A percentile compares a stretch with the other conserved stretches of the same genome.
Conservation (phyloP, 2,797 vertebrate species). For the Typhlichthys eigenmanni region DNA sequence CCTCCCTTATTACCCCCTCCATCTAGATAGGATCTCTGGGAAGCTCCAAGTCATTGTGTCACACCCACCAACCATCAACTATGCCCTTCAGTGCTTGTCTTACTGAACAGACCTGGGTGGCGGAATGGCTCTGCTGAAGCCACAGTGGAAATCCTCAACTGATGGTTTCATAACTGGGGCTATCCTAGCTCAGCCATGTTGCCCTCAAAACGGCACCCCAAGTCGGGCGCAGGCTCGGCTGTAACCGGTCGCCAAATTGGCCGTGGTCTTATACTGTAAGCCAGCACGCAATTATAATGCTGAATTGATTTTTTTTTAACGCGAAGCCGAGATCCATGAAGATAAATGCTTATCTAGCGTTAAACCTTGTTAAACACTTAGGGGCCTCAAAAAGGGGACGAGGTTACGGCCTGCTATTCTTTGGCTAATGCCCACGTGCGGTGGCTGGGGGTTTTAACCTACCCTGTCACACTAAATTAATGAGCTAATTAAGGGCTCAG, state of each 20-base stretch:
- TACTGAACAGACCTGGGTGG: constrained; percentile 44
- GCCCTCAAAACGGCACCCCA: constrained; percentile 33
- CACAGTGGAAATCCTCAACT: constrained; percentile 55
- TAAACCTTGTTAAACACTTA: constrained; percentile 70
- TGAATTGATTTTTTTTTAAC: constrained; percentile 29
- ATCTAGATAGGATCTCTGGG: constrained; percentile 55
- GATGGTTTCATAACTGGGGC: constrained; percentile 45
- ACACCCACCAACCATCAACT: constrained; percentile 14
- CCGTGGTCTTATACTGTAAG: constrained; percentile 37
- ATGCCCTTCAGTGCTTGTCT: constrained; percentile 42
- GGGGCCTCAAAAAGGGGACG: constrained; percentile 46
- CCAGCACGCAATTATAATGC: constrained; percentile 40
- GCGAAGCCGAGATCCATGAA: constrained; percentile 42
- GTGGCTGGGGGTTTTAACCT: constrained; percentile 75
- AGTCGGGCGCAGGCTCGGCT: constrained; percentile 5
- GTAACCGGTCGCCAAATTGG: constrained; percentile 22
- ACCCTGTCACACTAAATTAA: constrained; percentile 79
- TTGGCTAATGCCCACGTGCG: constrained; percentile 60
- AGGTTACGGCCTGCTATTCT: constrained; percentile 57
- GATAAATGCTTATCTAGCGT: constrained; percentile 56
- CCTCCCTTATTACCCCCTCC: constrained; percentile 56
- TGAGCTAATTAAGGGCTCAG: constrained; percentile 79
- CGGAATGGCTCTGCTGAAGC: constrained; percentile 53
- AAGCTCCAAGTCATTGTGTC: constrained; percentile 51
- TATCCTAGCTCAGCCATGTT: constrained; percentile 38